These are phyloP conservation scores for Helostoma temminkii DNA, from an alignment of 2,797 vertebrate genomes.

Conservation along the genomic window DNA sequence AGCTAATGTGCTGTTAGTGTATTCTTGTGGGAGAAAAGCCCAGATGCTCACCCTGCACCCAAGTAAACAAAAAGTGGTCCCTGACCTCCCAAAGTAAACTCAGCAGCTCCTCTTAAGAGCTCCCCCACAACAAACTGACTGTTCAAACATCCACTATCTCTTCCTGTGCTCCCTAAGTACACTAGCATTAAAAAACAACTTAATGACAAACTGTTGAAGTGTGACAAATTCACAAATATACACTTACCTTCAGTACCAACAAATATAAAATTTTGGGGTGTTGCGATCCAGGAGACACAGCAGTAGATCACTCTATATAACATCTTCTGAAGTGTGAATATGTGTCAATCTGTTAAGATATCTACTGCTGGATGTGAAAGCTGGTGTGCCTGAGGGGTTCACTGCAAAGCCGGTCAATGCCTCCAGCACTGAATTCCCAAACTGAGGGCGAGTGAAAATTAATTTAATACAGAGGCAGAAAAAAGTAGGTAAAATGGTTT, in stretches of 20 bases:
- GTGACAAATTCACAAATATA: slow-evolving; percentile 16
- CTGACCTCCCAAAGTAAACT: slow-evolving; percentile 65
- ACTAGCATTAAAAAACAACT: slow-evolving; percentile 38
- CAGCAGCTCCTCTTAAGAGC: slow-evolving; percentile 47
- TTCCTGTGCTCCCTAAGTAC: slow-evolving; percentile 21
- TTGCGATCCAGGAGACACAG: slow-evolving; percentile 12
- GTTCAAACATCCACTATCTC: slow-evolving; percentile 52
- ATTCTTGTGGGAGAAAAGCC: slow-evolving; percentile 39
- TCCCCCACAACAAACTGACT: slow-evolving; percentile 40
- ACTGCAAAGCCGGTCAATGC: too few species aligned
- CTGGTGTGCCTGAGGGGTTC: too few species aligned
- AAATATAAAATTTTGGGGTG: slow-evolving; percentile 2
- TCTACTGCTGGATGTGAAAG: slow-evolving; percentile 36
- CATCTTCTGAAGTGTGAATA: slow-evolving; percentile 15
- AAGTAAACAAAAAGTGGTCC: slow-evolving; percentile 61
- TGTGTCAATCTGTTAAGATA: slow-evolving; percentile 4
- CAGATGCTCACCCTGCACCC: slow-evolving; percentile 44
- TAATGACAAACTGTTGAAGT: slow-evolving; percentile 19
- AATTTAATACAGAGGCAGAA: slow-evolving; percentile 6
- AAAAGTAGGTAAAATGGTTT: neutral
- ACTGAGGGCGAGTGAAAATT: slow-evolving; percentile 12
- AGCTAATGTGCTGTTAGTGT: slow-evolving; percentile 43
- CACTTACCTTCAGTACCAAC: slow-evolving; percentile 48
- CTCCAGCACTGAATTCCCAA: slow-evolving; percentile 30
- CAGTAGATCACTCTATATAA: slow-evolving; percentile 11